Conservation (phyloP, 64 coral and sea anemone species). For the Anthopleura sola region DNA sequence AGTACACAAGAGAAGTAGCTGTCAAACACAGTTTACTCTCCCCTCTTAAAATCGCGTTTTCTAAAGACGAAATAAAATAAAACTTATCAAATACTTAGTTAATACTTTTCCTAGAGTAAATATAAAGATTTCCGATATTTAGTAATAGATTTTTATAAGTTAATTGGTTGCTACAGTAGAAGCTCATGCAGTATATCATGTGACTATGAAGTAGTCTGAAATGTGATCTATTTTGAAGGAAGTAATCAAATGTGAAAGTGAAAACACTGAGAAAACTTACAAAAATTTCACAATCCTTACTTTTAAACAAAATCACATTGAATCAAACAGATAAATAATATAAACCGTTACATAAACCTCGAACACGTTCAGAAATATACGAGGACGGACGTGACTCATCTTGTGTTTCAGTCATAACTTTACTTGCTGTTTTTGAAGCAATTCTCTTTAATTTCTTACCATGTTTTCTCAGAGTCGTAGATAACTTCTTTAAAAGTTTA, state of each 20-base stretch:
- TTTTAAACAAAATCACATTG: neutral
- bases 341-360: neutral
- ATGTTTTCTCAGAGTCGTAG: conserved; percentile 53
- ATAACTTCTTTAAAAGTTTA: conserved; percentile 66
- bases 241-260: neutral
- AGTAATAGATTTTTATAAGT: no score
- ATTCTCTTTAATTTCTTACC: conserved; percentile 33
- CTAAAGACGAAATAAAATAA: conserved; percentile 3
- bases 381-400: no score
- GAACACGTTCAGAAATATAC: neutral
- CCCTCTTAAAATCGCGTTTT: conserved; percentile 59
- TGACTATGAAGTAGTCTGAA: neutral
- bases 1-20: conserved; percentile 64
- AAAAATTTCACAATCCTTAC: neutral
- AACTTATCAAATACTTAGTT: neutral
- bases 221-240: neutral
- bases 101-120: no score
- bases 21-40: conserved; percentile 68
- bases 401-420: neutral
- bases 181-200: neutral
- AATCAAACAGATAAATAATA: neutral
- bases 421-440: neutral
- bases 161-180: no score
- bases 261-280: neutral
- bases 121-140: no score